A percentile compares a stretch with the other conserved stretches of the same genome.
phyloP scores from a whole-genome alignment of 2,888 invertebrate species.

The Mimumesa dahlbomi region DNA sequence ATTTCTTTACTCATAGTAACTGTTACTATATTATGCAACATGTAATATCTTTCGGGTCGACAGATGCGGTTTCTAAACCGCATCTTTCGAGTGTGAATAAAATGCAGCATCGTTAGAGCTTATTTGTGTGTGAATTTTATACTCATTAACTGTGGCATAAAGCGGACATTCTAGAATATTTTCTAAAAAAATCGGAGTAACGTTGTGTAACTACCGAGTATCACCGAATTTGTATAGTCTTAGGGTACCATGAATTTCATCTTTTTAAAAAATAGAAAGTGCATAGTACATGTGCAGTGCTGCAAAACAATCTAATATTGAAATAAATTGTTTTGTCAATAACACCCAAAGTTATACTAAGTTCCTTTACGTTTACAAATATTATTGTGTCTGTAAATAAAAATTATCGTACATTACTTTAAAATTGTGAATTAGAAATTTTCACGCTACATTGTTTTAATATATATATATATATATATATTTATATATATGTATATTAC shows the following conservation, averaged over 20 bases:
- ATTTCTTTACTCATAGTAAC: conserved; percentile 29
- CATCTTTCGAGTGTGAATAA: conserved; percentile 22
- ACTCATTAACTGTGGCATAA: conserved; percentile 55
- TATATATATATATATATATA: conserved; percentile 8
- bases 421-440: conserved; percentile 27
- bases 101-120: conserved; percentile 28
- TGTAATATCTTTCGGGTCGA: conserved; percentile 34
- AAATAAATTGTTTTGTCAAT: conserved; percentile 24
- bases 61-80: conserved; percentile 11
- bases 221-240: conserved; percentile 32
- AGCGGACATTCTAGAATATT: conserved; percentile 35
- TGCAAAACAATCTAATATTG: conserved; percentile 6
- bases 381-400: conserved; percentile 40
- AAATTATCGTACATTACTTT: conserved; percentile 21
- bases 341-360: conserved; percentile 33
- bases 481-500: conserved; percentile 2
- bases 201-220: conserved; percentile 4
- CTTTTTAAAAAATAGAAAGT: conserved; percentile 27
- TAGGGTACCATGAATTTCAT: conserved; percentile 27
- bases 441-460: conserved; percentile 20
- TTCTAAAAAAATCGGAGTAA: conserved; percentile 23
- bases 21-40: conserved; percentile 27
- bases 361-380: conserved; percentile 31
- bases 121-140: conserved; percentile 44
- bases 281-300: conserved; percentile 15